These are phyloP conservation scores for Sthenelais limicola DNA, from an alignment of 2,888 invertebrate genomes.

Conservation along the genomic window DNA sequence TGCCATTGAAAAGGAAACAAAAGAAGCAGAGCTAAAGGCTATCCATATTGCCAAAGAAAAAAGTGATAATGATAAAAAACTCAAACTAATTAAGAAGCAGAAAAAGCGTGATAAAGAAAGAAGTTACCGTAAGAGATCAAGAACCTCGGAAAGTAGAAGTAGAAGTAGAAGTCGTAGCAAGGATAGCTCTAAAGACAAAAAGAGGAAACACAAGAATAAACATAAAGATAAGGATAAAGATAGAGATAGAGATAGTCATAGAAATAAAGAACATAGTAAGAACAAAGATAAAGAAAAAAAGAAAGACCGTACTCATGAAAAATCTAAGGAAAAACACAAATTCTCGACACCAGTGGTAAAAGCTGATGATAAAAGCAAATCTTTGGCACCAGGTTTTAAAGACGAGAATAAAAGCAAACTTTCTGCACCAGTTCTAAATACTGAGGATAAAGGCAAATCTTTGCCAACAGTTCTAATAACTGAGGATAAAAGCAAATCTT, in stretches of 20 bases:
- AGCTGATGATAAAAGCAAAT: too few relatives aligned
- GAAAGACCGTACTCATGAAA: too few relatives aligned
- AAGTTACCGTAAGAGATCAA: neutral
- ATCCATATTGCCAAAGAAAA: constrained; percentile 6
- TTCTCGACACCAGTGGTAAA: too few relatives aligned
- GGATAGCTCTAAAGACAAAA: neutral
- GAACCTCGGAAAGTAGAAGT: neutral
- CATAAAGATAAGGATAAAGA: constrained; percentile 18
- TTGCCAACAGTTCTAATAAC: too few relatives aligned
- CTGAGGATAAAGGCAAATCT: too few relatives aligned
- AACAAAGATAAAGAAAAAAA: constrained; percentile 17
- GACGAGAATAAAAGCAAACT: too few relatives aligned
- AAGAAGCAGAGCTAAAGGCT: constrained; percentile 14
- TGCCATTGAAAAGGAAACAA: constrained; percentile 27
- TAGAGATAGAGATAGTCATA: too few relatives aligned
- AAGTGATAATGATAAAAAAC: neutral
- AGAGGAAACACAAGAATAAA: constrained; percentile 28
- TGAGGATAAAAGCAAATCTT: too few relatives aligned
- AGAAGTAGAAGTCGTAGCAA: constrained; percentile 16
- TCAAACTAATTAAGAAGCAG: constrained; percentile 10
- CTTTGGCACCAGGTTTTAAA: too few relatives aligned
- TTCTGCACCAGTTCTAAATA: too few relatives aligned
- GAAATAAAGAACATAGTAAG: too few relatives aligned
- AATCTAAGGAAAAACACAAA: too few relatives aligned
- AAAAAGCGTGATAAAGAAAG: constrained; percentile 4